Base-by-base conservation (phyloP, 2,113 vertebrate genomes). In the Mohoua ochrocephala region DNA sequence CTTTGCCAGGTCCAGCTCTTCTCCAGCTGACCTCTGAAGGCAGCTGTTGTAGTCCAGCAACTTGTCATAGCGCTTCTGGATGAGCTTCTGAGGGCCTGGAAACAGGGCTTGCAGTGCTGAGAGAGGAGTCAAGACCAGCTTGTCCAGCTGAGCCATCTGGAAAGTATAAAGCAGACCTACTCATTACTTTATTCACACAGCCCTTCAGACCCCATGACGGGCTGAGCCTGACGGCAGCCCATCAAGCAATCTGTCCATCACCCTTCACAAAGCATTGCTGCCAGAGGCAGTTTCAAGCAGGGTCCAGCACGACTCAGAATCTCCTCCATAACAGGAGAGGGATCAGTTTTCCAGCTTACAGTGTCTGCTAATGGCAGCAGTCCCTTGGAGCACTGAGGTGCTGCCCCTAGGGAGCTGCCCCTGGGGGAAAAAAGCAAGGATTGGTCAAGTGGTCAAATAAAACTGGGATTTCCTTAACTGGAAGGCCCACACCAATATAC, bases 61-160 rank as follows among this genome's bases (percentile, higher is more conserved):
- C 95, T 99, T 99, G 98, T 99, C 99, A 10, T 99, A 99, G 64
- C 99, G 99, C 93, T 99, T 99, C 97, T 99, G 99, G 93, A 99
- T 99, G 85, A 99, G 99, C 96, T 99, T 99, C 97, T 99, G 99
- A 8, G 99, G 99, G 33, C 98, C 98, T 1, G 98, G 93, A 91
- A 99, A 99, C 91, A 99, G 98, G 95, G 98, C 96, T 76, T 99
- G 99, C 50, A 99, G 98, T 10, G 97, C 96, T 22, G 98, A 97
- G 74, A 99, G 98, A 2, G 99, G 99, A 17, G 41, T 94, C 92
- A 99, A 94, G 70, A 99, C 98, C 84, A 98, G 91, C 69, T 88
- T 98, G 95, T 99, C 98, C 94, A 99, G 71, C 39, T 96, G 97
- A 69, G 97, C 96, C 93, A 97, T 98, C 99, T 99, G 96, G 14